Evolutionary conservation across 2,888 invertebrate species (phyloP).

Genomic region (Aphodius sticticus): DNA sequence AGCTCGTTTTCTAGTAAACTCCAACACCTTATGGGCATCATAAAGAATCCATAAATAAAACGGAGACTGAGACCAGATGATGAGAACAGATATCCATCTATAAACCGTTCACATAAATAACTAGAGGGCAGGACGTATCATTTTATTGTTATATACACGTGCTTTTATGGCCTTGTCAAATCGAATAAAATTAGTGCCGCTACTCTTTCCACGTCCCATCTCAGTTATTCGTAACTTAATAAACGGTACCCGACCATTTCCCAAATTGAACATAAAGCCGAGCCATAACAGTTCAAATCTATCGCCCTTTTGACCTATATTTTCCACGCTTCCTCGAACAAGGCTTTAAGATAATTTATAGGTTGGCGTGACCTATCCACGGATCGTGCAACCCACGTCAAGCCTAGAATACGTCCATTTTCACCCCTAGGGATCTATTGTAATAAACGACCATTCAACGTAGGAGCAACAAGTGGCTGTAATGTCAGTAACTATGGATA

Average conservation of each 20-base stretch:
- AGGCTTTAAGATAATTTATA: constrained; percentile 4
- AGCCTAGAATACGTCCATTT: neutral
- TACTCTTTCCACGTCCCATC: neutral
- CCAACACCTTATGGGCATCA: too few species aligned
- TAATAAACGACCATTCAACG: neutral
- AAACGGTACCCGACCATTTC: neutral
- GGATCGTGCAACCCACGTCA: neutral
- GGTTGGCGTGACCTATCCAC: neutral
- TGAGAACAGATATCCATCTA: too few species aligned
- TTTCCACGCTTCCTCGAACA: neutral
- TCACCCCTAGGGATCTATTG: neutral
- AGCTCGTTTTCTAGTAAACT: too few species aligned
- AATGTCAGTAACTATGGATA: neutral
- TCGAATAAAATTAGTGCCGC: neutral
- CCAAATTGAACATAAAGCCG: constrained; percentile 4
- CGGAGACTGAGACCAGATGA: too few species aligned
- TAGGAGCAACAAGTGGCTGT: neutral
- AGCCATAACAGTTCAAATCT: constrained; percentile 4
- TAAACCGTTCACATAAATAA: too few species aligned
- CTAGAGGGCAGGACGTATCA: too few species aligned
- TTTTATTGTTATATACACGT: neutral
- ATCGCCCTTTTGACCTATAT: neutral
- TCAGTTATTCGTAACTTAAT: neutral
- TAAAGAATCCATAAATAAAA: too few species aligned
- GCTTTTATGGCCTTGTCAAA: neutral